Evolutionary conservation across 2,797 vertebrate genomes (phyloP).

Genomic region (Chelonia mydas): DNA sequence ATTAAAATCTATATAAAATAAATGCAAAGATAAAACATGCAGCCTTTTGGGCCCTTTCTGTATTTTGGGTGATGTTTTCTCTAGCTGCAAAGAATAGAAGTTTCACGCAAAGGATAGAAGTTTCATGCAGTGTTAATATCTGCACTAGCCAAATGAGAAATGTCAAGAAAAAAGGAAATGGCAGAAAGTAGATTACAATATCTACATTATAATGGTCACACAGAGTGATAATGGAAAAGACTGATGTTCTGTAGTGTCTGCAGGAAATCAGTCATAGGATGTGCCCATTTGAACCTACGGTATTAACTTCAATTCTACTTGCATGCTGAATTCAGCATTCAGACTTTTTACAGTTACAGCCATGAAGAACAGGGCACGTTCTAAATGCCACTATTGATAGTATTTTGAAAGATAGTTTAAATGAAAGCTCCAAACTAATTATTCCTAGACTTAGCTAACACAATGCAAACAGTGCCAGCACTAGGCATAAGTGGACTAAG

Average conservation of each 20-base stretch:
- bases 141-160: conserved; percentile 16
- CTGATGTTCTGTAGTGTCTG: not conserved
- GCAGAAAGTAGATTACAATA: conserved; percentile 41
- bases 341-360: conserved; percentile 28
- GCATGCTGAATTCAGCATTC: not conserved
- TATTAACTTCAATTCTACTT: not conserved
- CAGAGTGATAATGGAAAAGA: conserved; percentile 58
- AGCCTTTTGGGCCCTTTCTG: not conserved
- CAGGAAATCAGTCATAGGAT: conserved; percentile 60
- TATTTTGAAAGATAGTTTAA: not conserved
- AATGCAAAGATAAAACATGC: not conserved
- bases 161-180: conserved; percentile 57
- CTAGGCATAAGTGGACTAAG: not conserved
- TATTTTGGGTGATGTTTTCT: conserved; percentile 19
- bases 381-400: not conserved
- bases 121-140: not conserved
- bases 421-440: not conserved
- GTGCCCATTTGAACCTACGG: not conserved
- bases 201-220: not conserved
- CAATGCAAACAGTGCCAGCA: not conserved
- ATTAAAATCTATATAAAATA: not conserved
- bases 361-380: not conserved
- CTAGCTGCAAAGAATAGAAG: not conserved
- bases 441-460: not conserved
- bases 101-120: not conserved